Evolutionary conservation across 2,113 vertebrate genomes (phyloP).

Genomic region (Excalfactoria chinensis): DNA sequence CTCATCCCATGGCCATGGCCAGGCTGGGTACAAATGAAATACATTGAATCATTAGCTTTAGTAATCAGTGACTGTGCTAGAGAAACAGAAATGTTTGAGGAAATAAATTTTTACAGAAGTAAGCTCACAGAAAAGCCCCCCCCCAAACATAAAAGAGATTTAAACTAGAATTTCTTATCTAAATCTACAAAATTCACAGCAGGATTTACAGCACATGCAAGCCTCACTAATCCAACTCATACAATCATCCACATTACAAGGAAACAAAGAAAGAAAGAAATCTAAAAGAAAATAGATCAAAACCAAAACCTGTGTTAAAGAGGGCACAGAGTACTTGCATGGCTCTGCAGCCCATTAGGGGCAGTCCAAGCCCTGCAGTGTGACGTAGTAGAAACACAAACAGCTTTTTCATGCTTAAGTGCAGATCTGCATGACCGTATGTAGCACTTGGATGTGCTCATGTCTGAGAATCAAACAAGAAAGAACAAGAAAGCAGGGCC

Average conservation of each 20-base stretch:
- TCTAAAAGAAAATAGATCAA: not conserved
- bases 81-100: not conserved
- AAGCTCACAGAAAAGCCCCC: not conserved
- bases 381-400: constrained; percentile 36
- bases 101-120: not conserved
- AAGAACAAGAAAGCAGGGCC: not conserved
- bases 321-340: not conserved
- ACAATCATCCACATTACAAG: not conserved
- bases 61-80: not conserved
- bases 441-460: not conserved
- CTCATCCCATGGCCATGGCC: not conserved
- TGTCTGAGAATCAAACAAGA: constrained; percentile 36
- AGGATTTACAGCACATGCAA: not conserved
- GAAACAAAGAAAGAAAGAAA: not conserved
- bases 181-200: not conserved
- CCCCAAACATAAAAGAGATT: not conserved
- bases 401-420: constrained; percentile 6
- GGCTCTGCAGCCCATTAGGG: not conserved
- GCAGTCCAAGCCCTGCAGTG: not conserved
- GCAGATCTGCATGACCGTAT: not conserved
- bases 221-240: not conserved
- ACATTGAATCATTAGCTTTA: not conserved
- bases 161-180: not conserved
- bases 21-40: not conserved
- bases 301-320: not conserved